phyloP scores from a whole-genome alignment of 2,113 vertebrate genomes.

The Dasyurus viverrinus region DNA sequence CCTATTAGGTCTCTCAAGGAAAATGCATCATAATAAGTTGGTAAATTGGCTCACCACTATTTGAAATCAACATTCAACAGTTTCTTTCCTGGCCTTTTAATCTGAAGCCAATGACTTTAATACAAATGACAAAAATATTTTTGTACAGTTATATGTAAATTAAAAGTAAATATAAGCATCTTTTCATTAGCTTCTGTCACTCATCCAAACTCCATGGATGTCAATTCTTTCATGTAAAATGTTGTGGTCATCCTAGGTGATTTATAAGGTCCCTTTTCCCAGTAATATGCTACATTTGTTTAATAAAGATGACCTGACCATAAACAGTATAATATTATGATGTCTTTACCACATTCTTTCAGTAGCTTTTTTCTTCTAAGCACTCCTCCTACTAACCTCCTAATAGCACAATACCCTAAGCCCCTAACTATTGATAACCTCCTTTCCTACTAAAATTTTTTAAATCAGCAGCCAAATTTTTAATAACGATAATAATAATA shows the following conservation, averaged over 20 bases:
- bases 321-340: not conserved
- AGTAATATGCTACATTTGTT: not conserved
- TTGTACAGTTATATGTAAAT: not conserved
- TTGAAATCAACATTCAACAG: not conserved
- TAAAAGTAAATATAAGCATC: conserved; percentile 8
- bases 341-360: not conserved
- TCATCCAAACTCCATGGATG: not conserved
- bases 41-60: not conserved
- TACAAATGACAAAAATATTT: conserved; percentile 15
- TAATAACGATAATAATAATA: not conserved
- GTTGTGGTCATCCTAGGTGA: not conserved
- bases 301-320: not conserved
- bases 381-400: not conserved
- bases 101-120: not conserved
- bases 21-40: conserved; percentile 7
- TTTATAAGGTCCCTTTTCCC: not conserved
- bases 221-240: not conserved
- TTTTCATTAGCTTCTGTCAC: not conserved
- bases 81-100: not conserved
- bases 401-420: not conserved
- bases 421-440: not conserved
- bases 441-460: not conserved
- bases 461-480: not conserved
- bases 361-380: not conserved
- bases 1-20: not conserved